Conservation (phyloP, 1,140 invertebrate species). For the Epicauta chinensis region DNA sequence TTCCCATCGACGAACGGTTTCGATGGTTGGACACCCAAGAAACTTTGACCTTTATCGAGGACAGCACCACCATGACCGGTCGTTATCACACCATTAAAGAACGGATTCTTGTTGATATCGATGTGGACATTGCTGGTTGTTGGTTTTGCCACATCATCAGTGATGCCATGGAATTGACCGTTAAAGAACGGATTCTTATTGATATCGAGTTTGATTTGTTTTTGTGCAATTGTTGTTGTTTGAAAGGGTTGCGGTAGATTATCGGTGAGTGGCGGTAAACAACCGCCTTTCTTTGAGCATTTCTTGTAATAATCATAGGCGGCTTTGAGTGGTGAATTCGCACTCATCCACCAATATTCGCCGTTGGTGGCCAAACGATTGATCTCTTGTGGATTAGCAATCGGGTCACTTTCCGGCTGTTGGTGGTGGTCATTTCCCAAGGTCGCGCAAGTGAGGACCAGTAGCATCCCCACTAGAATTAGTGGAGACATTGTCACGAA, state of each 20-base stretch:
- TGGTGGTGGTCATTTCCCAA: conserved; percentile 27
- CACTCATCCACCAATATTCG: conserved; percentile 48
- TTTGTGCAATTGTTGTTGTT: not conserved
- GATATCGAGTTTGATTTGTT: conserved; percentile 28
- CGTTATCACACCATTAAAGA: conserved; percentile 27
- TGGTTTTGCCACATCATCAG: conserved; percentile 6
- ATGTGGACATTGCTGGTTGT: conserved; percentile 1
- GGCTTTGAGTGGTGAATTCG: conserved; percentile 48
- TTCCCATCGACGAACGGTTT: conserved; percentile 13
- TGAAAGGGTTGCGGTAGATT: not conserved
- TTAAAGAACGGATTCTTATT: conserved; percentile 38
- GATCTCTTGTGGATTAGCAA: conserved; percentile 22
- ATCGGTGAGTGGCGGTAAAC: conserved; percentile 13
- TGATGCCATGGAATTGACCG: conserved; percentile 15
- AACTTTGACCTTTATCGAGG: conserved; percentile 15
- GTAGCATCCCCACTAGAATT: conserved; percentile 33
- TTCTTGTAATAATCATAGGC: conserved; percentile 38
- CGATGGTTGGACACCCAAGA: conserved; percentile 33
- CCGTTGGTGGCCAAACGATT: conserved; percentile 19
- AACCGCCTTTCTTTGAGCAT: conserved; percentile 27
- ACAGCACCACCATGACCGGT: conserved; percentile 2
- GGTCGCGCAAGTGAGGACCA: conserved; percentile 19
- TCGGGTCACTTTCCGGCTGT: conserved; percentile 18
- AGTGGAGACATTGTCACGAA: conserved; percentile 31
- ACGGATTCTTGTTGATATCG: conserved; percentile 25